phyloP scores from a whole-genome alignment of 2,797 vertebrate species.

The Lepus oiostolus region DNA sequence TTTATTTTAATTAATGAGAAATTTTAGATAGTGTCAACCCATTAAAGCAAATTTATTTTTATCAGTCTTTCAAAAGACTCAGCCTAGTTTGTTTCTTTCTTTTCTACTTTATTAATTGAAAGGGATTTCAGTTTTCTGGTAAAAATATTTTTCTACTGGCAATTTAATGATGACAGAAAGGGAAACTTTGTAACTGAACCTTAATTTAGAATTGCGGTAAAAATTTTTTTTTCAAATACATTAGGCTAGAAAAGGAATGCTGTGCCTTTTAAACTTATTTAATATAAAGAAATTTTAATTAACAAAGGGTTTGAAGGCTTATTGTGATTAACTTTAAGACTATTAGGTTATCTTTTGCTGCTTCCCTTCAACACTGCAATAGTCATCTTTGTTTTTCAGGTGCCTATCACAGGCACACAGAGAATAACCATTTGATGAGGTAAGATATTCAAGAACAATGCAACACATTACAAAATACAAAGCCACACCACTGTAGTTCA shows the following conservation, averaged over 20 bases:
- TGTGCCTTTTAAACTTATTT: constrained; percentile 56
- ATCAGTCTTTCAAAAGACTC: constrained; percentile 56
- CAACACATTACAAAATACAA: constrained; percentile 89
- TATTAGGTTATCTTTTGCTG: constrained; percentile 83
- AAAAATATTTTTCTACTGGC: constrained; percentile 75
- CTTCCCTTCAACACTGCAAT: constrained; percentile 70
- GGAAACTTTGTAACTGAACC: constrained; percentile 68
- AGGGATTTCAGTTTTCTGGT: constrained; percentile 59
- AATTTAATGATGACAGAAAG: constrained; percentile 69
- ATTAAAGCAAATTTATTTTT: constrained; percentile 46
- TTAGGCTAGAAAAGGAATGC: constrained; percentile 57
- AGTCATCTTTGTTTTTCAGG: constrained; percentile 75
- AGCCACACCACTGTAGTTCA: constrained; percentile 87
- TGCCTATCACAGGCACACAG: constrained; percentile 58
- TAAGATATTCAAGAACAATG: constrained; percentile 85
- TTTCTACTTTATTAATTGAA: constrained; percentile 65
- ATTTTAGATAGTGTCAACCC: constrained; percentile 47
- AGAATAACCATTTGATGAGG: constrained; percentile 49
- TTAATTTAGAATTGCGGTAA: constrained; percentile 50
- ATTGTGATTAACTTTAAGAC: constrained; percentile 77
- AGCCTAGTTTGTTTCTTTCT: constrained; percentile 56
- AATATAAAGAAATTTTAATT: constrained; percentile 43
- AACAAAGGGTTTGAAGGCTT: constrained; percentile 64
- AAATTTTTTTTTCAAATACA: constrained; percentile 52
- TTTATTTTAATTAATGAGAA: neutral